Percentiles rank a stretch among this genome's conserved stretches.
These are phyloP conservation scores for Martes martes DNA, from an alignment of 2,113 vertebrate genomes.

Conservation along the genomic window DNA sequence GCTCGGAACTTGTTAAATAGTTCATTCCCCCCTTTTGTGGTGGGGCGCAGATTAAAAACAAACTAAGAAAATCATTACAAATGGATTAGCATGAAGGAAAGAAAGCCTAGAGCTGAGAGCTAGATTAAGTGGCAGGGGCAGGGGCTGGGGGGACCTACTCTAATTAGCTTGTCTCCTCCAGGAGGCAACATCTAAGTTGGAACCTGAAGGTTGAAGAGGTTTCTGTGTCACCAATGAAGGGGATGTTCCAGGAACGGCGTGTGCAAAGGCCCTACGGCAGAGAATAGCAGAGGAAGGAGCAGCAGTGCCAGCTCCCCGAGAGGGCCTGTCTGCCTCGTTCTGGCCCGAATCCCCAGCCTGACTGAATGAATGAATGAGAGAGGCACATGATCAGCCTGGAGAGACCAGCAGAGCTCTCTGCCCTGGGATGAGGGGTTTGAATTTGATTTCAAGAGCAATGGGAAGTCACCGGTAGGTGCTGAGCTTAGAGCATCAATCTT, in stretches of 20 bases:
- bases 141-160: not conserved
- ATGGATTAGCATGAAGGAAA: not conserved
- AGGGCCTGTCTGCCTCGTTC: not conserved
- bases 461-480: not conserved
- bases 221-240: not conserved
- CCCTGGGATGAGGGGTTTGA: not conserved
- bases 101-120: not conserved
- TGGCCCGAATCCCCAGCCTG: not conserved
- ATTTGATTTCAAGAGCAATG: not conserved
- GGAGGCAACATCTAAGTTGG: not conserved
- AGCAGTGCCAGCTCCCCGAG: not conserved
- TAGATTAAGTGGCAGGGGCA: too few species aligned
- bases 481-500: not conserved
- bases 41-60: not conserved
- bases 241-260: not conserved
- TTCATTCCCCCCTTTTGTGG: not conserved
- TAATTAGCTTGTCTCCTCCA: not conserved
- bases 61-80: not conserved
- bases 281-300: not conserved
- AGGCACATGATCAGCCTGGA: not conserved
- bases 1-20: not conserved
- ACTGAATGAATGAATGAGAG: not conserved
- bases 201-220: not conserved
- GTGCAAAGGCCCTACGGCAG: not conserved
- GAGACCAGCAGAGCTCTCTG: not conserved